These are phyloP conservation scores for Pocota personata DNA, from an alignment of 2,888 invertebrate genomes.

Conservation along the genomic window DNA sequence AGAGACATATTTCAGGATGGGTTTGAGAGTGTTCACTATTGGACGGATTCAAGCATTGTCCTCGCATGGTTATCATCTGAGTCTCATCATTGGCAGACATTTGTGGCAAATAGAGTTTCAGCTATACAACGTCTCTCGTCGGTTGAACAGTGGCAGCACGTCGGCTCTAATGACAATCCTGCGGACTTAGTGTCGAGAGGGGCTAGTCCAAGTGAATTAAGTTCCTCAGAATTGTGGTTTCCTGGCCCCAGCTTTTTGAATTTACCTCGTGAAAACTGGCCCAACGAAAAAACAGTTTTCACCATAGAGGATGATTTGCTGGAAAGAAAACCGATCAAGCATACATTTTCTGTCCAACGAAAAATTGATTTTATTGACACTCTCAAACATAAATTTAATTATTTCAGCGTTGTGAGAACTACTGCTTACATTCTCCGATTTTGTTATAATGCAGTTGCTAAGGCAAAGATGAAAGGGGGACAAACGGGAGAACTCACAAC, in stretches of 20 bases:
- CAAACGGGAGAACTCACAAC: background rate
- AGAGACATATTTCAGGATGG: background rate
- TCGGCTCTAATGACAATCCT: conserved; percentile 31
- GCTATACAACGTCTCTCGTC: conserved; percentile 35
- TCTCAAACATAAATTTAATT: background rate
- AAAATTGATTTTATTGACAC: background rate
- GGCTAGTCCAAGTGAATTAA: conserved; percentile 29
- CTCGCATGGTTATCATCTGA: conserved; percentile 29
- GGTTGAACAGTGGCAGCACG: conserved; percentile 23
- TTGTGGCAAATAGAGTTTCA: conserved; percentile 48
- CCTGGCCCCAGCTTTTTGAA: no score
- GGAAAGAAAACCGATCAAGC: background rate
- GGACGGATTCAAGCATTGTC: conserved; percentile 49
- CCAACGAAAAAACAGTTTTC: background rate
- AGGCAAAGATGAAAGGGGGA: background rate
- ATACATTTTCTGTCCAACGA: background rate
- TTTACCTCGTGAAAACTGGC: background rate
- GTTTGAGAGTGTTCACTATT: conserved; percentile 9
- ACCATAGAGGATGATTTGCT: background rate
- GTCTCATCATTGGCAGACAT: conserved; percentile 39
- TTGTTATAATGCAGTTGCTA: background rate
- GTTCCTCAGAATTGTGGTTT: background rate
- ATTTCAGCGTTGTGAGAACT: background rate
- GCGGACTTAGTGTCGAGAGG: conserved; percentile 47
- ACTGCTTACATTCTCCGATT: background rate